These are phyloP conservation scores for Myzus persicae DNA, from an alignment of 1,140 invertebrate species.

Conservation along the genomic window DNA sequence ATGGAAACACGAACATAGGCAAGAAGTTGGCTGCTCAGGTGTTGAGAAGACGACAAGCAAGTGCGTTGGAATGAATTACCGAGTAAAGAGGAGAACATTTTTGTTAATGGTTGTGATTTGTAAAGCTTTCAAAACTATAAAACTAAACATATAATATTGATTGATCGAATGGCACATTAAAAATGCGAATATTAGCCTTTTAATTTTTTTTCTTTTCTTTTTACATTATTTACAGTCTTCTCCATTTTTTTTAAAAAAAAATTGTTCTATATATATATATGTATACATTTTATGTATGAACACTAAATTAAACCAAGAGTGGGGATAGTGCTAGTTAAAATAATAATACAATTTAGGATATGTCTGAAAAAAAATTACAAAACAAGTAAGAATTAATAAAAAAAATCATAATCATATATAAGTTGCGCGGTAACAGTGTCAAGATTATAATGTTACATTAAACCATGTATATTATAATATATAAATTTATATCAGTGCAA, in stretches of 20 bases:
- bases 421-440: conserved; percentile 10
- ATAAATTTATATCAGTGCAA: conserved; percentile 29
- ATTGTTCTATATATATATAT: background rate
- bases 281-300: conserved; percentile 19
- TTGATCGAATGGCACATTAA: conserved; percentile 53
- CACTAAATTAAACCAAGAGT: conserved; percentile 43
- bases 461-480: background rate
- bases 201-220: conserved; percentile 27
- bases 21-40: conserved; percentile 14
- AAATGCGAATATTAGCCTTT: conserved; percentile 52
- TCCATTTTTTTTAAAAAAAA: conserved; percentile 17
- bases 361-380: conserved; percentile 24
- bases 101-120: background rate
- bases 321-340: conserved; percentile 17
- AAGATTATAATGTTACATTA: conserved; percentile 2
- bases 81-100: background rate
- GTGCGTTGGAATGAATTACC: conserved; percentile 4
- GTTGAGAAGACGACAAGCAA: conserved; percentile 34
- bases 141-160: conserved; percentile 36
- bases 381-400: conserved; percentile 8
- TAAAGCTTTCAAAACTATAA: conserved; percentile 16
- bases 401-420: conserved; percentile 25
- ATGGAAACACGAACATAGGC: conserved; percentile 40
- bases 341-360: conserved; percentile 6
- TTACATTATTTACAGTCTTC: conserved; percentile 58